Evolutionary conservation across 2,113 vertebrate species (phyloP).

Genomic region (Cettia cetti): DNA sequence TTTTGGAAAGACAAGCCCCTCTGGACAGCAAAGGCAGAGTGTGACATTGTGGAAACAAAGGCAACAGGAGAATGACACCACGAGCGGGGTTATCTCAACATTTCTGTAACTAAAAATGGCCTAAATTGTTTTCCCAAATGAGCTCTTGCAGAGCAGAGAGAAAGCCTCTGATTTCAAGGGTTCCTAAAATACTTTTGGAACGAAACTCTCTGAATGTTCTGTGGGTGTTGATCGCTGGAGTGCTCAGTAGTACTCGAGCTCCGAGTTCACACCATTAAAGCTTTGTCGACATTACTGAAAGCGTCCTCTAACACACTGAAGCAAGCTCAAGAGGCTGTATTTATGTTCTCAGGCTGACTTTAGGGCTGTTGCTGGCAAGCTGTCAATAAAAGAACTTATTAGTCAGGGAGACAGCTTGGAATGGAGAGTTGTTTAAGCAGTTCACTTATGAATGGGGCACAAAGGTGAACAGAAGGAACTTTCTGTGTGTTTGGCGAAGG

Average conservation of each 20-base stretch:
- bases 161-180: constrained; percentile 65
- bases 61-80: neutral
- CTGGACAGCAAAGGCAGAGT: neutral
- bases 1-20: neutral
- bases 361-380: constrained; percentile 48
- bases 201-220: neutral
- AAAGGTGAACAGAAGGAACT: constrained; percentile 32
- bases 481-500: neutral
- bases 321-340: constrained; percentile 51
- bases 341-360: constrained; percentile 61
- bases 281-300: constrained; percentile 44
- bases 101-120: constrained; percentile 36
- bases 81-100: neutral
- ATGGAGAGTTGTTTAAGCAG: constrained; percentile 16
- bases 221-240: constrained; percentile 45
- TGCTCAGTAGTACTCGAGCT: constrained; percentile 43
- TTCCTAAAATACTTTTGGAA: constrained; percentile 62
- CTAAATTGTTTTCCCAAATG: constrained; percentile 43
- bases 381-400: constrained; percentile 49
- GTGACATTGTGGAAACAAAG: neutral
- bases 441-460: neutral
- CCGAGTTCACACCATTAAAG: constrained; percentile 43
- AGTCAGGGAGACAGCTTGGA: constrained; percentile 45
- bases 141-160: constrained; percentile 42
- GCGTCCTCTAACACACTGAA: constrained; percentile 25